These are phyloP conservation scores for Antennarius maculatus DNA, from an alignment of 2,797 vertebrate species.

Conservation along the genomic window DNA sequence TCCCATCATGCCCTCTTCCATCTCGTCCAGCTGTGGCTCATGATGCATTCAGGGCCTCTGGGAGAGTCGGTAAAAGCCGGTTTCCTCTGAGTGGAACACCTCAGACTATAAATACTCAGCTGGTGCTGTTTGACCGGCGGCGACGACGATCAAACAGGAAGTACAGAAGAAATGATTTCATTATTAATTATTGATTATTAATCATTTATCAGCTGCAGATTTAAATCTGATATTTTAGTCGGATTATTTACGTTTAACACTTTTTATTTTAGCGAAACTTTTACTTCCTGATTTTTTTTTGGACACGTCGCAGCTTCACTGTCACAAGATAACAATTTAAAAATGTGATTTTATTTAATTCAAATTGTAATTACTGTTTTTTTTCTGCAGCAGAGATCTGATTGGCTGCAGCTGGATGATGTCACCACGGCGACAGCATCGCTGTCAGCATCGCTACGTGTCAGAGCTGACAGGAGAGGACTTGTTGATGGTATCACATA, in stretches of 20 bases:
- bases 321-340: too few relatives aligned
- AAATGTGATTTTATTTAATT: too few relatives aligned
- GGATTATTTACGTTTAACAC: too few relatives aligned
- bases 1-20: slow-evolving; percentile 56
- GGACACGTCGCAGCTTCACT: too few relatives aligned
- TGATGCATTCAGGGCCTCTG: slow-evolving; percentile 44
- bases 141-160: slow-evolving; percentile 1
- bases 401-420: slow-evolving; percentile 5
- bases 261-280: too few relatives aligned
- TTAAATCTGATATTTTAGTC: too few relatives aligned
- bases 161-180: neutral
- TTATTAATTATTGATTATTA: too few relatives aligned
- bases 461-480: slow-evolving; percentile 40
- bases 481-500: slow-evolving; percentile 29
- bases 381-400: too few relatives aligned
- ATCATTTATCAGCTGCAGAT: too few relatives aligned
- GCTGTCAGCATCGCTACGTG: slow-evolving; percentile 47
- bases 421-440: neutral
- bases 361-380: too few relatives aligned
- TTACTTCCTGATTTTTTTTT: too few relatives aligned
- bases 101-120: slow-evolving; percentile 21
- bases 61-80: slow-evolving; percentile 32
- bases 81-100: slow-evolving; percentile 27
- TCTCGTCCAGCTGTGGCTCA: slow-evolving; percentile 57
- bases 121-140: neutral